These are phyloP conservation scores for Drosophila parvula DNA, from an alignment of 1,140 invertebrate genomes.

Conservation along the genomic window DNA sequence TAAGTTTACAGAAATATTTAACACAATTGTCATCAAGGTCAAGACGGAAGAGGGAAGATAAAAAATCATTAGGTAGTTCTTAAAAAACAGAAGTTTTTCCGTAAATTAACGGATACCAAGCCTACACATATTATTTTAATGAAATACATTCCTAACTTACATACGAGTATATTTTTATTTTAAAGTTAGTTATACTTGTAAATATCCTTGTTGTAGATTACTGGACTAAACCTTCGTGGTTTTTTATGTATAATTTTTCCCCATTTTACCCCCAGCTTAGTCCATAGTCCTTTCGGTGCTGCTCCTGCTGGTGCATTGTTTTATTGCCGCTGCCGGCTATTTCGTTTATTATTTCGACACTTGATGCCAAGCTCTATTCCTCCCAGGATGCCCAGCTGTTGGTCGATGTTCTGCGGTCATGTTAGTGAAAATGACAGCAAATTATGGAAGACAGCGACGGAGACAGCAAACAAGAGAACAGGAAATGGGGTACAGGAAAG, in stretches of 20 bases:
- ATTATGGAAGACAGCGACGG: constrained; percentile 46
- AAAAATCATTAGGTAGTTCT: neutral
- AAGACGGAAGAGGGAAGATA: no score
- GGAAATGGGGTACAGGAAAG: neutral
- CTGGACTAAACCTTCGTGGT: neutral
- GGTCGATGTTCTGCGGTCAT: constrained; percentile 28
- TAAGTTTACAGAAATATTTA: no score
- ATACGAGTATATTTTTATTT: neutral
- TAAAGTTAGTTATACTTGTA: no score
- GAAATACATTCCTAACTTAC: neutral
- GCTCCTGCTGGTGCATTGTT: constrained; percentile 29
- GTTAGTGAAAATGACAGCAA: constrained; percentile 47
- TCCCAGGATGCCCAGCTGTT: constrained; percentile 13
- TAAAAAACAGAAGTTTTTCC: neutral
- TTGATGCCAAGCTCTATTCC: constrained; percentile 17
- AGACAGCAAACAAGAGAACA: neutral
- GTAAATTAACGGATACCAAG: neutral
- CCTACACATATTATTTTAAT: neutral
- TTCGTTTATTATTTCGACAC: constrained; percentile 61
- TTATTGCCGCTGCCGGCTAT: constrained; percentile 42
- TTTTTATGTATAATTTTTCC: neutral
- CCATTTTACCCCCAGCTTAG: neutral
- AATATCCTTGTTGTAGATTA: neutral
- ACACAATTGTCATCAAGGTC: neutral
- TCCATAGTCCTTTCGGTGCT: constrained; percentile 18